Evolutionary conservation across 64 coral and sea anemone genomes (phyloP).

Genomic region (Porites lutea): DNA sequence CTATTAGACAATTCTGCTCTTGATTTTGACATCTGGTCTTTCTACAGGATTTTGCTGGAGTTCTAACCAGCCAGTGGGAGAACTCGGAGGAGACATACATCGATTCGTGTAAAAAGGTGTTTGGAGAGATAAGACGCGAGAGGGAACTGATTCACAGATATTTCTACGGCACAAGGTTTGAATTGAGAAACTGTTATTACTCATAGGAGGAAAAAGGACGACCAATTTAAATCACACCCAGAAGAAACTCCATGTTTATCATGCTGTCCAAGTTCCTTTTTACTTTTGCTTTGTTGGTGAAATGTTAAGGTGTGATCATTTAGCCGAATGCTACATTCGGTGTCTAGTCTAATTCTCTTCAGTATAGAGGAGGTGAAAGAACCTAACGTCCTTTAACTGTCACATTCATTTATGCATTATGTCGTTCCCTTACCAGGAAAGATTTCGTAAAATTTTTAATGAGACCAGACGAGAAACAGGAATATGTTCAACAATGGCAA

Average conservation of each 20-base stretch:
- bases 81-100: constrained; percentile 83
- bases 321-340: too few species aligned
- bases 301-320: too few species aligned
- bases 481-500: constrained; percentile 96
- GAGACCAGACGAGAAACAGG: constrained; percentile 95
- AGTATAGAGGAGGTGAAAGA: too few species aligned
- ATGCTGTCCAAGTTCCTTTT: too few species aligned
- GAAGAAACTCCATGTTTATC: too few species aligned
- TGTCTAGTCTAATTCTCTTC: too few species aligned
- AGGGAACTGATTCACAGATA: constrained; percentile 97
- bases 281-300: too few species aligned
- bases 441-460: constrained; percentile 92
- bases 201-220: too few species aligned
- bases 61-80: constrained; percentile 88
- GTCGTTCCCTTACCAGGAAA: constrained; percentile 51
- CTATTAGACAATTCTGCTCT: background rate
- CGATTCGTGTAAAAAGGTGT: constrained; percentile 88
- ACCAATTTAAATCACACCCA: too few species aligned
- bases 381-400: too few species aligned
- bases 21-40: background rate
- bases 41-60: constrained; percentile 76
- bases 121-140: constrained; percentile 89
- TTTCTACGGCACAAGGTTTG: constrained; percentile 95
- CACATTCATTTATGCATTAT: background rate
- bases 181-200: background rate